A percentile compares a stretch with the other conserved stretches of the same genome.
Evolutionary conservation across 2,797 vertebrate genomes (phyloP).

Genomic region (Eulemur albifrons): DNA sequence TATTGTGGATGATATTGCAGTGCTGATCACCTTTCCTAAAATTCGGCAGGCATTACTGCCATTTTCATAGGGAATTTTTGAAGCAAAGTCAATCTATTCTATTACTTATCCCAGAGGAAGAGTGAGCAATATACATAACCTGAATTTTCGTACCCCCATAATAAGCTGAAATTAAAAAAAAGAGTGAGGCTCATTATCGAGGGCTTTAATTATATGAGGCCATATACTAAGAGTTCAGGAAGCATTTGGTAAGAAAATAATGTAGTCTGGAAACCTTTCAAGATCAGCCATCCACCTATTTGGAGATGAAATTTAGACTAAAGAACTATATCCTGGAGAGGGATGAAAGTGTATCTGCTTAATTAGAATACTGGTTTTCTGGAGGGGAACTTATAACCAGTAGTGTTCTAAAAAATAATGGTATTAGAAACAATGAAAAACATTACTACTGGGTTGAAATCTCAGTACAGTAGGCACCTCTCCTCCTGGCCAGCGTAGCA

Average conservation of each 20-base stretch:
- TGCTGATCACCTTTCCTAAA: rapidly evolving
- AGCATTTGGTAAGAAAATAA: neutral
- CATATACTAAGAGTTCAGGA: neutral
- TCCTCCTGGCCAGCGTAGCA: neutral
- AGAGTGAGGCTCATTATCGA: neutral
- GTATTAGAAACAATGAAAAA: neutral
- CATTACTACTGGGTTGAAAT: neutral
- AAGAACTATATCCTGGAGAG: neutral
- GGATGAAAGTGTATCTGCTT: neutral
- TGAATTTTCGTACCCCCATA: no score
- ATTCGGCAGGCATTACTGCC: neutral
- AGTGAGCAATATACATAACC: neutral
- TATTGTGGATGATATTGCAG: neutral
- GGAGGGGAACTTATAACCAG: neutral
- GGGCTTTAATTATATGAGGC: neutral
- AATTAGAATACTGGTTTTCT: neutral
- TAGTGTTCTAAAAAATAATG: neutral
- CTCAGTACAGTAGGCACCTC: no score
- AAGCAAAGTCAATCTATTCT: neutral
- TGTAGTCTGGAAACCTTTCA: neutral
- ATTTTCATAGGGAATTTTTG: neutral
- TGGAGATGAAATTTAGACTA: neutral
- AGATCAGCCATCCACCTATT: neutral
- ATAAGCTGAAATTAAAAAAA: no score
- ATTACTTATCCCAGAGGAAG: neutral